Conservation (phyloP, 2,888 invertebrate species). For the Leptopterna dolabrata region DNA sequence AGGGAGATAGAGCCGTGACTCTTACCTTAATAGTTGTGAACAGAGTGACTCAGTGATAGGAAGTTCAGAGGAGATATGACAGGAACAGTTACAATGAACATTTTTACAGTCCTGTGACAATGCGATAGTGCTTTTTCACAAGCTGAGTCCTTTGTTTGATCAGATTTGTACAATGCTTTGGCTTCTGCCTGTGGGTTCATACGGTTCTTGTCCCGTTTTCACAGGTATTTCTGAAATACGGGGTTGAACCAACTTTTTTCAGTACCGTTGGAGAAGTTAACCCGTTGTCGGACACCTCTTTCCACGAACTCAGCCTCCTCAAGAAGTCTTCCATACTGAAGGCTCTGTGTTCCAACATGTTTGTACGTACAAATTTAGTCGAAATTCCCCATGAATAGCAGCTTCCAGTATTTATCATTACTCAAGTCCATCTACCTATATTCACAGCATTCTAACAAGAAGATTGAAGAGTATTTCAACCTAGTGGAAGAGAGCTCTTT, state of each 20-base stretch:
- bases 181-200: not conserved
- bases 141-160: no score
- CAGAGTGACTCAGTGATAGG: no score
- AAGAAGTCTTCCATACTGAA: constrained; percentile 72
- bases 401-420: no score
- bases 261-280: constrained; percentile 69
- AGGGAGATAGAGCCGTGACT: no score
- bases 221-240: constrained; percentile 69
- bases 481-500: constrained; percentile 47
- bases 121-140: no score
- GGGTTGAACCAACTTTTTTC: constrained; percentile 72
- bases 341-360: constrained; percentile 69
- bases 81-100: no score
- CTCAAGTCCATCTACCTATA: no score
- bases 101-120: no score
- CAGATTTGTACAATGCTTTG: no score
- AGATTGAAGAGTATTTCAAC: constrained; percentile 59
- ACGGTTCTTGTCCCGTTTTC: not conserved
- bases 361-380: constrained; percentile 57
- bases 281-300: constrained; percentile 68
- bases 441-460: constrained; percentile 57
- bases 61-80: no score
- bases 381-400: no score
- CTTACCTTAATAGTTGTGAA: no score
- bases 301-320: constrained; percentile 69